Conservation (phyloP, 2,113 vertebrate species). For the Trogon surrucura region DNA sequence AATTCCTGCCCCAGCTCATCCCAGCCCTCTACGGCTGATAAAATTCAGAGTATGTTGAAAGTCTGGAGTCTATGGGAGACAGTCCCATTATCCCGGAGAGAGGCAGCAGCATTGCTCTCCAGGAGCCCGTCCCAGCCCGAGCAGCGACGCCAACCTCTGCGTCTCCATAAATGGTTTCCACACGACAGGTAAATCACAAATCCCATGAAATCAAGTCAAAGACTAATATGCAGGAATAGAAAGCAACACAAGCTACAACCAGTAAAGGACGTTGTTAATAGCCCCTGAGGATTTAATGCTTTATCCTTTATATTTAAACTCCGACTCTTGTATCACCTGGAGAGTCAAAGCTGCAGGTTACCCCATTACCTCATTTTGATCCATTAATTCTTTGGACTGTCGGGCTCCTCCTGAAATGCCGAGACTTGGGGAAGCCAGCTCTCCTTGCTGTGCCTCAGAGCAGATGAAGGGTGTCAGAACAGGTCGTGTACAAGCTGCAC, state of each 20-base stretch:
- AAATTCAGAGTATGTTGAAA: not conserved
- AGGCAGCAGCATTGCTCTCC: not conserved
- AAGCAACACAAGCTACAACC: not conserved
- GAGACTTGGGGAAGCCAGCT: rapidly evolving
- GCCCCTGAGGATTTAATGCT: not conserved
- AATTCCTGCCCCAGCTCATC: not conserved
- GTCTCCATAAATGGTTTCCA: not conserved
- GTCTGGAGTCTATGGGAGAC: not conserved
- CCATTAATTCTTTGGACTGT: not conserved
- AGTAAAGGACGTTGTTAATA: not conserved
- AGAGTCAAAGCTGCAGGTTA: not conserved
- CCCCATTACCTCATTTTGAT: not conserved
- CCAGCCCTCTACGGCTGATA: not conserved
- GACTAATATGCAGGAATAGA: not conserved
- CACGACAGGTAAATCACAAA: not conserved
- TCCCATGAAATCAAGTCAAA: not conserved
- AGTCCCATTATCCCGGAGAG: not conserved
- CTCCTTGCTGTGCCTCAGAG: not conserved
- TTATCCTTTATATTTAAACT: not conserved
- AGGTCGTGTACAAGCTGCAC: rapidly evolving
- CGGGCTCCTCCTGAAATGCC: not conserved
- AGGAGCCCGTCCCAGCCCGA: rapidly evolving
- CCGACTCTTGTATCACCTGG: rapidly evolving
- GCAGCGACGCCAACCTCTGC: not conserved
- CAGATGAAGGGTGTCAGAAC: not conserved